Evolutionary conservation across 2,797 vertebrate species (phyloP).

Genomic region (Neosalanx taihuensis): DNA sequence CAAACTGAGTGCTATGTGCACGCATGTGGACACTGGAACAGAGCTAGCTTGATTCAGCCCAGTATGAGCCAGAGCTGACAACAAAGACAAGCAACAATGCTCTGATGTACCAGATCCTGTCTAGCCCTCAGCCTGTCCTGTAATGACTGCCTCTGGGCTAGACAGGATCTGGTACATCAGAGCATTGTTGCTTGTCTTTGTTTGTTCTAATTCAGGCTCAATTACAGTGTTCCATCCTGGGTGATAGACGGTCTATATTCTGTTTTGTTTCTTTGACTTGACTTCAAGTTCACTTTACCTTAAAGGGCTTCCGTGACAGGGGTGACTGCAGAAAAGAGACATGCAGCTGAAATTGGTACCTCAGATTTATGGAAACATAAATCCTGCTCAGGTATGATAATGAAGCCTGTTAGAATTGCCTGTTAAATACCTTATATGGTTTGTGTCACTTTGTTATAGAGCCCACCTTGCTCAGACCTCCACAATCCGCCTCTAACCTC

Average conservation of each 20-base stretch:
- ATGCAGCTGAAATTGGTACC: too few species aligned
- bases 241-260: background rate
- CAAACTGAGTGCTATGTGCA: slow-evolving; percentile 36
- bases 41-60: slow-evolving; percentile 18
- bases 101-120: slow-evolving; percentile 16
- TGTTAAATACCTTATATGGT: too few species aligned
- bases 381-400: background rate
- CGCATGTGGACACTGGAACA: slow-evolving; percentile 34
- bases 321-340: too few species aligned
- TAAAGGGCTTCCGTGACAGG: background rate
- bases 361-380: background rate
- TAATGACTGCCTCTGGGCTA: slow-evolving; percentile 19
- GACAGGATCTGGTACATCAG: slow-evolving; percentile 18
- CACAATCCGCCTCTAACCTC: slow-evolving; percentile 30
- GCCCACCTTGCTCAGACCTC: too few species aligned
- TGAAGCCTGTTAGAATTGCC: too few species aligned
- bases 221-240: slow-evolving; percentile 19
- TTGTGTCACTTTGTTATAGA: too few species aligned
- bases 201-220: slow-evolving; percentile 25
- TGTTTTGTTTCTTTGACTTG: slow-evolving; percentile 16
- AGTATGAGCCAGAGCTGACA: slow-evolving; percentile 28
- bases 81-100: slow-evolving; percentile 17
- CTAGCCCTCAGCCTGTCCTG: slow-evolving; percentile 19
- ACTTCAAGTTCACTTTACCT: background rate
- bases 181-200: slow-evolving; percentile 17